These are phyloP conservation scores for Stenodema calcarata DNA, from an alignment of 2,888 invertebrate genomes.

Conservation along the genomic window DNA sequence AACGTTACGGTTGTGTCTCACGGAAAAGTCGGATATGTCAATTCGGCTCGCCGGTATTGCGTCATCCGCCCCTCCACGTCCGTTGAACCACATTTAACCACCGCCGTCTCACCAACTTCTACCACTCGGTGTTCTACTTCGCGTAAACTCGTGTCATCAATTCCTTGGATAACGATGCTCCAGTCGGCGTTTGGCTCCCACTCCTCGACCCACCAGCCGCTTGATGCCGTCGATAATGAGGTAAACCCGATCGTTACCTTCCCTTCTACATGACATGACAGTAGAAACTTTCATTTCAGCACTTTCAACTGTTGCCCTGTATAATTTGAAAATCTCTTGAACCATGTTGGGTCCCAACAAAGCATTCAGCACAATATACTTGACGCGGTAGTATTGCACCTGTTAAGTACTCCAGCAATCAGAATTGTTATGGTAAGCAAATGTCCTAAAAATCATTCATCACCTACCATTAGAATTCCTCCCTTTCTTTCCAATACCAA, in stretches of 20 bases:
- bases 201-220: constrained; percentile 30
- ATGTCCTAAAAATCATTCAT: too few species aligned
- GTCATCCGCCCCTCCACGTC: neutral
- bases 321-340: too few species aligned
- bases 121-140: neutral
- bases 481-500: too few species aligned
- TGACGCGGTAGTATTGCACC: too few species aligned
- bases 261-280: neutral
- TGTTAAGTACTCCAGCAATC: too few species aligned
- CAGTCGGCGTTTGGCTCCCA: constrained; percentile 15
- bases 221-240: constrained; percentile 30
- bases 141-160: neutral
- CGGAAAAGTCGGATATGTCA: neutral
- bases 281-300: neutral
- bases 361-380: too few species aligned
- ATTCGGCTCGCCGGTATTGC: neutral
- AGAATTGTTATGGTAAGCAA: too few species aligned
- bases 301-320: neutral
- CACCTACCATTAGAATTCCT: too few species aligned
- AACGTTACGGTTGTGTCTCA: neutral
- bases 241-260: neutral
- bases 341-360: too few species aligned
- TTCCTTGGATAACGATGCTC: constrained; percentile 6
- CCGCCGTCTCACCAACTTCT: neutral
- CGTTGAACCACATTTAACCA: neutral